Base-by-base conservation (phyloP, 2,888 invertebrate species). In the Poecilus cupreus region DNA sequence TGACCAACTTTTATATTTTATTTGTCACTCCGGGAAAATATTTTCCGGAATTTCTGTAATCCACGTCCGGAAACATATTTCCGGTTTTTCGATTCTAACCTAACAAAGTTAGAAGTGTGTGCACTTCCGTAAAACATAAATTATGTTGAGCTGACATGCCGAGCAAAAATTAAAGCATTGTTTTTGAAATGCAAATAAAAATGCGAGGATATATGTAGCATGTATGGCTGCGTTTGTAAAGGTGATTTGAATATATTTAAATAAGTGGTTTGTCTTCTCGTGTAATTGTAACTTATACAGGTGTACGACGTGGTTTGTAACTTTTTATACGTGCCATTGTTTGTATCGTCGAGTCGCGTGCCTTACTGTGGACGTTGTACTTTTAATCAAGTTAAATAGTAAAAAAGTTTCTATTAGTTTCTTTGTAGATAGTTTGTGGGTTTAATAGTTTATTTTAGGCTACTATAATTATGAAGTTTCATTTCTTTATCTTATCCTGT, bases 51-150 rank as follows among this genome's bases (percentile, higher is more conserved):
- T 32, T 20, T 64, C 20, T 6, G 51, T 51, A 51, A 51, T 51
- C 51, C 51, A 51, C 51, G 20, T 64, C 32, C 60, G 26, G 60
- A 32, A 20, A 64, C 26, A 64, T 64, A 64, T 64, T 64, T 64
- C 60, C 60, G 60, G 60, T 64, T 64, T 49, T 49, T 13, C 22
- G 16, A 64, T 26, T 13, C 60, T 26, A 64, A 64, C 26, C 32
- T 64, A 64, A 64, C 16, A 32, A 64, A 64, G 24, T 24, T 64
- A 26, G 24, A 32, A 32, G 60, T 64, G 60, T 32, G 32, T 16
- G 49, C 16, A 16, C 49, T 49, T 16, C 49, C n/a, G 49, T 49
- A n/a, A 0, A 1, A 3, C 16, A 49, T 49, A 49, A 49, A 5
- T 49, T n/a, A 49, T 49, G 16, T 10, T 16, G 1, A 3, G 6